Percentiles rank a stretch among this genome's conserved stretches.
These are phyloP conservation scores for Caenorhabditis doughertyi DNA, from an alignment of 2,888 invertebrate species.

Conservation along the genomic window DNA sequence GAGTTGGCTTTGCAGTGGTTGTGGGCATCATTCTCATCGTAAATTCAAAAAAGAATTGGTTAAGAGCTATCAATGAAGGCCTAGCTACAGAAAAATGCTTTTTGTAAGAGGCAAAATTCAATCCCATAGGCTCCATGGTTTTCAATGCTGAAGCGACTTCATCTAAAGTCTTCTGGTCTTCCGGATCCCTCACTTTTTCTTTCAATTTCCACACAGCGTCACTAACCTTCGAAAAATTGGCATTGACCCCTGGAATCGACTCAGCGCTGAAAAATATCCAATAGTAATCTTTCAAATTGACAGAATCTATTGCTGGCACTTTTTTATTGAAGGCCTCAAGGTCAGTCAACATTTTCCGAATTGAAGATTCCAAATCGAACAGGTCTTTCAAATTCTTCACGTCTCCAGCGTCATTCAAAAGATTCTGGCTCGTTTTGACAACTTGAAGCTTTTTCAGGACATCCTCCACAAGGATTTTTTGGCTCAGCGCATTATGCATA, in stretches of 20 bases:
- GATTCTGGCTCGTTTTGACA: not conserved
- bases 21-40: too few relatives aligned
- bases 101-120: too few relatives aligned
- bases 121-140: too few relatives aligned
- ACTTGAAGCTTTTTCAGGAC: not conserved
- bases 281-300: not conserved
- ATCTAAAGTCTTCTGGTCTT: not conserved
- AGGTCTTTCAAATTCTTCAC: not conserved
- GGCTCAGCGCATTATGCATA: not conserved
- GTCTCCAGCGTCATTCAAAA: constrained; percentile 3
- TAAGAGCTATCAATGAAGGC: too few relatives aligned
- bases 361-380: not conserved
- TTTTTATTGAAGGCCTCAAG: not conserved
- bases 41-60: too few relatives aligned
- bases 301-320: not conserved
- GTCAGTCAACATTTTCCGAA: not conserved
- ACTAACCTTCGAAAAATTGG: not conserved
- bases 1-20: too few relatives aligned
- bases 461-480: not conserved
- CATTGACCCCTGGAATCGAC: not conserved
- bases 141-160: too few relatives aligned
- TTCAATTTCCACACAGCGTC: not conserved
- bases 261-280: not conserved
- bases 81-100: too few relatives aligned
- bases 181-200: not conserved